A percentile compares a stretch with the other conserved stretches of the same genome.
phyloP scores from a whole-genome alignment of 2,113 vertebrate genomes.

The Nyctereutes procyonoides region DNA sequence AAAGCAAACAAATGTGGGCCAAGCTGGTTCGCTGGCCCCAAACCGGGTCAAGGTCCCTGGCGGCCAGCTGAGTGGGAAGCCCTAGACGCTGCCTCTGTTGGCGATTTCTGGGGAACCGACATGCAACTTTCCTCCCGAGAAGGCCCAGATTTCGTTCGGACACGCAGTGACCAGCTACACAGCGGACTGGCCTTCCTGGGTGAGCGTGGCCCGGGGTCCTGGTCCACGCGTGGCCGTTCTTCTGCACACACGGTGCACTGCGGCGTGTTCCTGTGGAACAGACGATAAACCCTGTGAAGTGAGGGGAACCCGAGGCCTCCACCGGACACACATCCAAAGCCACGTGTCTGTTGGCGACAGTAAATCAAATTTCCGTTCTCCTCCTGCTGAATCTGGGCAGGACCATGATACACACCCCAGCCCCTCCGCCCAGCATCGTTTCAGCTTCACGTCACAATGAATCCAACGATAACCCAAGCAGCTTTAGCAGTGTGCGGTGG shows the following conservation, averaged over 20 bases:
- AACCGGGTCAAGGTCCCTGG: background rate
- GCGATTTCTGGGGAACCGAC: background rate
- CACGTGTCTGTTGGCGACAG: conserved; percentile 21
- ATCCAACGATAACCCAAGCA: conserved; percentile 35
- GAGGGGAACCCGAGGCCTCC: conserved; percentile 25
- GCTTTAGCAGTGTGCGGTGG: background rate
- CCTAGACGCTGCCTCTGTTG: background rate
- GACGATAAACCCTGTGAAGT: conserved; percentile 54
- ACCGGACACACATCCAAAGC: conserved; percentile 27
- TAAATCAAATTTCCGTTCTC: conserved; percentile 68
- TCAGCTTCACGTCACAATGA: conserved; percentile 46
- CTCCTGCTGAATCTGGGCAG: conserved; percentile 12
- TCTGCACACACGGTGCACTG: background rate
- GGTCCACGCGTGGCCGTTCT: background rate
- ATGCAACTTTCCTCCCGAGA: background rate
- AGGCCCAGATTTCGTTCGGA: too few relatives aligned
- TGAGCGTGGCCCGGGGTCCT: background rate
- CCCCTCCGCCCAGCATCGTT: background rate
- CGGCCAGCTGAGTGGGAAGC: background rate
- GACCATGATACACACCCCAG: conserved; percentile 53
- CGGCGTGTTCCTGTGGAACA: conserved; percentile 23
- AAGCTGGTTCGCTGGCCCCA: background rate
- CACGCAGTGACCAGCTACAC: background rate
- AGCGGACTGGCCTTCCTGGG: background rate
- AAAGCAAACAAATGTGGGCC: background rate